phyloP scores from a whole-genome alignment of 2,797 vertebrate species.

The Apodemus agrarius region DNA sequence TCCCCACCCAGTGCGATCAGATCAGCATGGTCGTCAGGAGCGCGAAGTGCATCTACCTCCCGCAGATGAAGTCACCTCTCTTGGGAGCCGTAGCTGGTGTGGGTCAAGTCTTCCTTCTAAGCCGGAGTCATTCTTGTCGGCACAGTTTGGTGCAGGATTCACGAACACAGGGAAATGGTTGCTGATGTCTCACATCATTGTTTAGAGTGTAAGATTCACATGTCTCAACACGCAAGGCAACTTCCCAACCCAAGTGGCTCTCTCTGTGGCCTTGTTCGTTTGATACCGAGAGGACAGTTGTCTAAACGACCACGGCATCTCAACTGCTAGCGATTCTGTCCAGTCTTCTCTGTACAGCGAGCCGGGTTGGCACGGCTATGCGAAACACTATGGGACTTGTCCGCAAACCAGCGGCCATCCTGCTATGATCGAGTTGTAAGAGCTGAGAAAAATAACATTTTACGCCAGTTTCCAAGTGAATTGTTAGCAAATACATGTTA shows the following conservation, averaged over 20 bases:
- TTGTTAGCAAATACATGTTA: neutral
- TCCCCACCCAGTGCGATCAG: neutral
- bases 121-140: neutral
- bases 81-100: neutral
- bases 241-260: neutral
- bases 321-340: neutral
- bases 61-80: neutral
- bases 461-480: neutral
- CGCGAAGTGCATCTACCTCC: neutral
- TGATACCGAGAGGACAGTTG: neutral
- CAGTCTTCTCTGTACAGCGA: neutral
- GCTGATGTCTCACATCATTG: neutral
- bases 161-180: neutral
- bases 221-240: neutral
- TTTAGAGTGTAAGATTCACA: slow-evolving; percentile 29
- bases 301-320: neutral
- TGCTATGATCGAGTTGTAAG: neutral
- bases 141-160: slow-evolving; percentile 29
- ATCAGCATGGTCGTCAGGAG: neutral
- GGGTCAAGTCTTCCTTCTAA: neutral
- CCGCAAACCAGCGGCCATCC: neutral
- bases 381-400: neutral
- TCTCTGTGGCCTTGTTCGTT: neutral
- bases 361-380: neutral
- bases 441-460: slow-evolving; percentile 32